Base-by-base conservation (phyloP, 2,113 vertebrate species). In the Petroica traversi region DNA sequence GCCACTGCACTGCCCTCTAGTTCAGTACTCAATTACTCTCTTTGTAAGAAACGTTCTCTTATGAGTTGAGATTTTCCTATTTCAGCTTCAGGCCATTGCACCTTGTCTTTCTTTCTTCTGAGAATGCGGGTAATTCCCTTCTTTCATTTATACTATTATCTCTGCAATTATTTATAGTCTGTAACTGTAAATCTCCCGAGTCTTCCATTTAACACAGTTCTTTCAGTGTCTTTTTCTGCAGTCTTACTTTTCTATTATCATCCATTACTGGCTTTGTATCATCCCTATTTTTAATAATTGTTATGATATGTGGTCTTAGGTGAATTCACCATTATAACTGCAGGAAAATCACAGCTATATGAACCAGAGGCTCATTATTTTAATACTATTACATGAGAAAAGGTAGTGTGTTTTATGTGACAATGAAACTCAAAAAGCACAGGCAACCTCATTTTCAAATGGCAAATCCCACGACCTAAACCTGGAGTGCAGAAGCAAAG, bases 101-200 rank as follows among this genome's bases (percentile, higher is more conserved):
- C 89, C 67, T 89, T 85, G 80, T 76, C 74, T 75, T 76, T 57
- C 66, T 41, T 91, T 89, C 95, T 95, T 93, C 81, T 58, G 78
- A 95, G 69, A 85, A 92, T 43, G 89, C 11, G 26, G 63, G 38
- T 66, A 97, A 96, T 95, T 96, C 89, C 96, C 93, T 89, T 85
- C 41, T 78, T 96, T 97, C 93, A 95, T 97, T 95, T 94, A 69
- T 40, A 91, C 20, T 46, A 66, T 85, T 79, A 95, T 78, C 78
- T 64, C 28, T 76, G 66, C 62, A 94, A 95, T 87, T 95, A 97
- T 95, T 95, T 97, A 91, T 95, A 95, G 76, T 89, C 81, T 77
- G 78, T 59, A 73, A 83, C 61, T 49, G 34, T 62, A 85, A 94
- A 85, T 93, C 94, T 88, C 92, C 36, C 0, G 82, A 85, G 93